phyloP scores from a whole-genome alignment of 2,113 vertebrate genomes.

The Pterocles orientalis region DNA sequence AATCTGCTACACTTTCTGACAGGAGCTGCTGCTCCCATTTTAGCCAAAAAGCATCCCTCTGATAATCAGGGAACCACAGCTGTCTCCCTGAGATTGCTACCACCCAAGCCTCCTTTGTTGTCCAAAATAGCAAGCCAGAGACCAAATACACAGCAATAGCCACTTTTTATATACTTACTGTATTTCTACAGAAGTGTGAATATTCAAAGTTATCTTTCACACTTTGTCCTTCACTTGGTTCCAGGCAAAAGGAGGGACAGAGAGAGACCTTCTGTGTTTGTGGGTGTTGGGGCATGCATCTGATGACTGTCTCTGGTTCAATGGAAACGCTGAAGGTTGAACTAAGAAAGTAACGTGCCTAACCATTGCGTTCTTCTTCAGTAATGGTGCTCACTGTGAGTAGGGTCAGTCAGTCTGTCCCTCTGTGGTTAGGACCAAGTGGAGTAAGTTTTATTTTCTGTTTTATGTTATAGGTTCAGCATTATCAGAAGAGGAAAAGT shows the following conservation, averaged over 20 bases:
- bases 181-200: background rate
- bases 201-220: background rate
- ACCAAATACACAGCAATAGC: background rate
- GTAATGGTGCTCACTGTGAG: accelerated
- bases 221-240: background rate
- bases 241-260: background rate
- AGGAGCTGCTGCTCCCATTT: background rate
- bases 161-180: background rate
- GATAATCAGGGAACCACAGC: background rate
- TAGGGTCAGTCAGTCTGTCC: background rate
- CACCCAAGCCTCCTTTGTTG: background rate
- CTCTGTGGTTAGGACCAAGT: background rate
- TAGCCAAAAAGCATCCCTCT: background rate
- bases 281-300: background rate
- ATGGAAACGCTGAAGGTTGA: background rate
- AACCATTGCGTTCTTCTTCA: background rate
- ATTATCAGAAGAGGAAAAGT: background rate
- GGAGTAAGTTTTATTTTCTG: background rate
- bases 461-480: background rate
- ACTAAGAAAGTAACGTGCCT: background rate
- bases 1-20: background rate
- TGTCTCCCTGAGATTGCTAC: background rate
- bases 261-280: background rate
- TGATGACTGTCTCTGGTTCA: too few species aligned
- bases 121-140: background rate